Evolutionary conservation across 2,888 invertebrate species (phyloP).

Genomic region (Scaeva pyrastri): DNA sequence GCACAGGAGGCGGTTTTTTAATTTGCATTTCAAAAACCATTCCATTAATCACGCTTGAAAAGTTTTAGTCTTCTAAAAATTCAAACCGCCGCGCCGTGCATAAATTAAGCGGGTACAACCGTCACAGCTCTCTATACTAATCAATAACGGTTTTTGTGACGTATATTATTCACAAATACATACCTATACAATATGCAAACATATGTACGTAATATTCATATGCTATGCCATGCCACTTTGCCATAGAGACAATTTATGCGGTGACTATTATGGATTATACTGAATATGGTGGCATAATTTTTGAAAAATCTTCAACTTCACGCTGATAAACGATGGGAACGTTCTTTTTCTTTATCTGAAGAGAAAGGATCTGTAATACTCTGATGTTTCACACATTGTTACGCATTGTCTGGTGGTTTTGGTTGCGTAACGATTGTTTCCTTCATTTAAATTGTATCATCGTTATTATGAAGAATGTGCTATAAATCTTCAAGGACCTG

Average conservation of each 20-base stretch:
- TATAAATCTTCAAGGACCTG: constrained; percentile 24
- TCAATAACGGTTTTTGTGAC: constrained; percentile 26
- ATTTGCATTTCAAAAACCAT: constrained; percentile 30
- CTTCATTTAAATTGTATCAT: constrained; percentile 57
- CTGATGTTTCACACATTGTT: constrained; percentile 2
- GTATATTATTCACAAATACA: neutral
- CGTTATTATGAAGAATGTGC: constrained; percentile 43
- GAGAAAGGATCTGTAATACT: constrained; percentile 5
- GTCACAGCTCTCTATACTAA: constrained; percentile 6
- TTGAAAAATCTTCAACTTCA: constrained; percentile 44
- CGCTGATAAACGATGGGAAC: constrained; percentile 37
- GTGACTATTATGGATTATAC: constrained; percentile 37
- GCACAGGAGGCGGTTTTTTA: constrained; percentile 5
- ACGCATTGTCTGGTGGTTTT: neutral
- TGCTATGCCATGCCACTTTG: no score
- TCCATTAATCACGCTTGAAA: constrained; percentile 31
- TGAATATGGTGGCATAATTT: constrained; percentile 38
- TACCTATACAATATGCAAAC: no score
- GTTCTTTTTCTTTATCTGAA: neutral
- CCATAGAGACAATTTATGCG: constrained; percentile 16
- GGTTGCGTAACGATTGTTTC: neutral
- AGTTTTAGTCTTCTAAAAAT: constrained; percentile 20
- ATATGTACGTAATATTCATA: neutral
- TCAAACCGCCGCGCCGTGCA: neutral
- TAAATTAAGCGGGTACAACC: constrained; percentile 29